Evolutionary conservation across 2,797 vertebrate species (phyloP), one percentile per base, ranked within the genome.

Genomic region (Cynodonichthys magdalenae): DNA sequence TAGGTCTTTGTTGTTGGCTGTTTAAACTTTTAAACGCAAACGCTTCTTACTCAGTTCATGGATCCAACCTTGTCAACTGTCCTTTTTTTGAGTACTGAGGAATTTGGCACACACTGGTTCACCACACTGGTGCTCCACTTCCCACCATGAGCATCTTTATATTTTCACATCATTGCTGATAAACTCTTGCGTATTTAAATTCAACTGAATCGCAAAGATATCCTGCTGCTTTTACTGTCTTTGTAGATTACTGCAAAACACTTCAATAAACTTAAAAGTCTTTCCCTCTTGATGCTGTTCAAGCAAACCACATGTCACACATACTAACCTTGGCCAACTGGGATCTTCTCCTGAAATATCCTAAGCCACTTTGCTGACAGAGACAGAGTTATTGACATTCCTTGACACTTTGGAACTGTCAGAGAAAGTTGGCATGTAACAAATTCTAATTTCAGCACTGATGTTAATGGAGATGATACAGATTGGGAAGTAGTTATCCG

Each of bases 291-390:
- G 60, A 74, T 63, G 24, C 48, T 31, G 19, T 58, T 69, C 59
- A 60, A 79, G 76, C 60, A 44, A 69, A 69, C 77, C 69, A 52
- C 53, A 56, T 70, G 82, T 82, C 70, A 53, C 57, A 55, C 64
- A 53, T 77, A 39, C 75, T 77, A 69, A 83, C 67, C 69, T 69
- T 71, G 75, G 71, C 69, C 72, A 66, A 56, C 64, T 63, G 76
- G 53, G 65, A 77, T 78, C 39, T 47, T 59, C 59, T 83, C 81
- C 67, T 80, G 82, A 92, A 89, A 89, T 85, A 86, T 78, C 79
- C 59, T 56, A 36, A n/a, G 49, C 49, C 45, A 65, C 56, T 69
- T 83, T 72, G 75, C 76, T 77, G 78, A 79, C 77, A 69, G 61
- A 46, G 44, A 72, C 76, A 51, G 59, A 64, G 61, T 80, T 64